Conservation (phyloP, 2,113 vertebrate species). For the Oreochromis spilurus region DNA sequence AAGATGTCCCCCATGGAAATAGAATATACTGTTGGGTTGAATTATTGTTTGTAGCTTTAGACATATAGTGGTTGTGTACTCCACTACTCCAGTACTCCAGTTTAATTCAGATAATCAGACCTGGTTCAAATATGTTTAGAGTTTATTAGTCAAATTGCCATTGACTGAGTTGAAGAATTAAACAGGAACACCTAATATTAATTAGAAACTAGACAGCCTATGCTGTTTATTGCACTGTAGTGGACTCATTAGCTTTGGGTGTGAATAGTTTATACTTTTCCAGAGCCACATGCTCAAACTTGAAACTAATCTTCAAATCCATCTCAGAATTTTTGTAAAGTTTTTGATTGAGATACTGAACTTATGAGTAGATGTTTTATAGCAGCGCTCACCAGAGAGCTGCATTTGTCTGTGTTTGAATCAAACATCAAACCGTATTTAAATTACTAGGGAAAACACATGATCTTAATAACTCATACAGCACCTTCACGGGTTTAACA, state of each 20-base stretch:
- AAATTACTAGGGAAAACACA: background rate
- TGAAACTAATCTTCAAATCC: background rate
- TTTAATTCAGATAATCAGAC: accelerated
- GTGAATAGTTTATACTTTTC: background rate
- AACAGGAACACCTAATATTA: background rate
- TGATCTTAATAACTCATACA: background rate
- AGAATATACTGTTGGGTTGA: background rate
- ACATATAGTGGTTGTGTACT: background rate
- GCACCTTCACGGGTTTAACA: background rate
- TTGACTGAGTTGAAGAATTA: background rate
- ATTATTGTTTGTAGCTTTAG: background rate
- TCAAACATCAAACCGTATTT: background rate
- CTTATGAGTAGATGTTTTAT: background rate
- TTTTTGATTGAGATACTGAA: background rate
- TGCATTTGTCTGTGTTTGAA: background rate
- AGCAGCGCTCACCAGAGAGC: background rate
- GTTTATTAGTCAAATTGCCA: background rate
- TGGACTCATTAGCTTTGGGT: background rate
- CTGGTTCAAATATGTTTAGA: background rate
- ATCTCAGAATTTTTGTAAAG: background rate
- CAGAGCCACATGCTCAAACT: background rate
- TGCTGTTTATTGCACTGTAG: background rate
- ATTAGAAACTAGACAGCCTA: background rate
- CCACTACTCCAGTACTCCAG: too few relatives aligned
- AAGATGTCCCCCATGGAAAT: accelerated